phyloP scores from a whole-genome alignment of 2,113 vertebrate species.

The Mandrillus leucophaeus region DNA sequence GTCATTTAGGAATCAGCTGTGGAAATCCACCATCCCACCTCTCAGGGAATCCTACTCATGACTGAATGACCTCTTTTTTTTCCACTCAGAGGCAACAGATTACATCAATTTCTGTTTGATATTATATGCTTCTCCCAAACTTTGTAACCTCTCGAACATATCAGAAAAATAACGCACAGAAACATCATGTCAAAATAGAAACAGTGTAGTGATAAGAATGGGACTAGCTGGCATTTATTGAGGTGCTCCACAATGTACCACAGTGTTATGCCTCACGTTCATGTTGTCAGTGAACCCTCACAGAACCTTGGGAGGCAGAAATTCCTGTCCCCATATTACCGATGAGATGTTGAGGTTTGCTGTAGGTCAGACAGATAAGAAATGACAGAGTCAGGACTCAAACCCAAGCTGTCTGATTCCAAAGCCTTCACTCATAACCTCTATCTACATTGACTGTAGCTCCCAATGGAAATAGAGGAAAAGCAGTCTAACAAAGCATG shows the following conservation, averaged over 20 bases:
- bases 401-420: not conserved
- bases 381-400: not conserved
- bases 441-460: not conserved
- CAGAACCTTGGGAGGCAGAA: not conserved
- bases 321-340: not conserved
- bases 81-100: not conserved
- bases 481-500: not conserved
- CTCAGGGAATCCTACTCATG: not conserved
- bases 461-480: not conserved
- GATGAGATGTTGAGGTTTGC: not conserved
- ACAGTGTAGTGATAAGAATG: not conserved
- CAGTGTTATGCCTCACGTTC: rapidly evolving
- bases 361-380: not conserved
- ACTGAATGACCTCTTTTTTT: not conserved
- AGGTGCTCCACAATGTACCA: not conserved
- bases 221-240: not conserved
- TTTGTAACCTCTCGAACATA: not conserved
- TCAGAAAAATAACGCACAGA: not conserved
- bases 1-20: not conserved
- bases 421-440: not conserved
- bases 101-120: not conserved
- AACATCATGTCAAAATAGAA: not conserved
- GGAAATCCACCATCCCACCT: not conserved
- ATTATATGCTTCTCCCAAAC: not conserved
- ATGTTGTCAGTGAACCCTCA: not conserved